Percentiles rank a stretch among this genome's conserved stretches.
phyloP scores from a whole-genome alignment of 2,888 invertebrate species.

The Drosophila koepferae region DNA sequence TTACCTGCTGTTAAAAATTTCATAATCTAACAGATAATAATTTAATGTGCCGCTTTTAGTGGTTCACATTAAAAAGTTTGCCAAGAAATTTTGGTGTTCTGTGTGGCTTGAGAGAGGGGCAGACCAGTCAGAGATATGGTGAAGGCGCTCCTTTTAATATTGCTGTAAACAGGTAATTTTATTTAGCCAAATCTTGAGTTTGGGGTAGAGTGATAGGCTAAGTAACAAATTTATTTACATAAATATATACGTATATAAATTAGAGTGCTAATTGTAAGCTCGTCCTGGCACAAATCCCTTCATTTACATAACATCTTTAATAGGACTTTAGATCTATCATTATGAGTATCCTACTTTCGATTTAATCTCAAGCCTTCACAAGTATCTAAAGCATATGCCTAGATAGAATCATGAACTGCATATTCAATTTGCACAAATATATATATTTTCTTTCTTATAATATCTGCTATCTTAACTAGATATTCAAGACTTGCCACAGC shows the following conservation, averaged over 20 bases:
- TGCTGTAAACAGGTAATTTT: constrained; percentile 79
- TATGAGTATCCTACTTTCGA: too few relatives aligned
- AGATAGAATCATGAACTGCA: too few relatives aligned
- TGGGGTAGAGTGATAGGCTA: not conserved
- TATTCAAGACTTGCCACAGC: not conserved
- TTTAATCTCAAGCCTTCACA: not conserved
- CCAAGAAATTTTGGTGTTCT: constrained; percentile 52
- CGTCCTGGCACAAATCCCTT: not conserved
- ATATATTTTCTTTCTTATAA: not conserved
- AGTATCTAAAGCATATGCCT: too few relatives aligned
- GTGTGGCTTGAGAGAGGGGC: not conserved
- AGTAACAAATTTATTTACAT: not conserved
- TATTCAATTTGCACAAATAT: too few relatives aligned
- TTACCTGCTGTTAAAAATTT: constrained; percentile 81
- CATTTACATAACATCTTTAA: too few relatives aligned
- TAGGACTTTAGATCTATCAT: too few relatives aligned
- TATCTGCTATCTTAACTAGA: not conserved
- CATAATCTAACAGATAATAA: constrained; percentile 80
- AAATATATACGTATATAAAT: not conserved
- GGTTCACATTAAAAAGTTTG: constrained; percentile 74
- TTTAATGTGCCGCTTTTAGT: constrained; percentile 80
- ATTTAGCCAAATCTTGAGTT: constrained; percentile 29
- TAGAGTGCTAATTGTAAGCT: not conserved
- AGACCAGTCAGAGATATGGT: not conserved
- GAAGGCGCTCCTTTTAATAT: constrained; percentile 45